phyloP scores from a whole-genome alignment of 2,888 invertebrate genomes.

The Philhelius pedissequus region DNA sequence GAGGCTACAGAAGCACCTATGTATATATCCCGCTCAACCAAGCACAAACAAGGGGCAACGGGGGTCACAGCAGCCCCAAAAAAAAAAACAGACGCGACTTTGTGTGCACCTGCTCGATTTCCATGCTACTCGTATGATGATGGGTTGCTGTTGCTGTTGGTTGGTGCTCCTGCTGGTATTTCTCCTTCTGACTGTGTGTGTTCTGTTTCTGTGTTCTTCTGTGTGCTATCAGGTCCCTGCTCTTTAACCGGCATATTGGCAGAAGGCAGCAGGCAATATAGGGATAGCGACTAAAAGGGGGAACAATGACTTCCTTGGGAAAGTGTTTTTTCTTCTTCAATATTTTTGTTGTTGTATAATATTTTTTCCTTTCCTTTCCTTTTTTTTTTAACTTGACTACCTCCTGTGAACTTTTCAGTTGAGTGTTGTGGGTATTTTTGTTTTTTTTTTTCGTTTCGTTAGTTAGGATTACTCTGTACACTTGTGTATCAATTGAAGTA shows the following conservation, averaged over 20 bases:
- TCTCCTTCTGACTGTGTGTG: slow-evolving; percentile 5
- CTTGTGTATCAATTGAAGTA: slow-evolving; percentile 56
- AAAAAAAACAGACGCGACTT: slow-evolving; percentile 47
- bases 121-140: slow-evolving; percentile 27
- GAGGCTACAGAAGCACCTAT: slow-evolving; percentile 17
- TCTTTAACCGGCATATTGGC: slow-evolving; percentile 29
- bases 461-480: slow-evolving; percentile 43
- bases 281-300: slow-evolving; percentile 5
- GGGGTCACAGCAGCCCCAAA: slow-evolving; percentile 27
- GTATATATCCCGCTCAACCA: slow-evolving; percentile 1
- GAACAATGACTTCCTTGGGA: slow-evolving; percentile 53
- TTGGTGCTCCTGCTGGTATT: not conserved
- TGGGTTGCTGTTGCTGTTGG: not conserved
- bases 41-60: not conserved
- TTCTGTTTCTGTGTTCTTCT: slow-evolving; percentile 5
- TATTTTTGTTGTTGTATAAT: slow-evolving; percentile 3
- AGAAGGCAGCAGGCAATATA: not conserved
- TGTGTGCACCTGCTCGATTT: slow-evolving; percentile 63
- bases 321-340: slow-evolving; percentile 44
- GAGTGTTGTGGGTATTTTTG: slow-evolving; percentile 45
- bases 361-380: not conserved
- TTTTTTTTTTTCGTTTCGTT: not conserved
- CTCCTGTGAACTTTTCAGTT: slow-evolving; percentile 54
- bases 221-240: slow-evolving; percentile 19
- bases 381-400: slow-evolving; percentile 24